Percentiles rank a stretch among this genome's conserved stretches.
Evolutionary conservation across 30 jellyfish, hydroid and myxozoan species (phyloP).

Genomic region (Aurelia sp.): DNA sequence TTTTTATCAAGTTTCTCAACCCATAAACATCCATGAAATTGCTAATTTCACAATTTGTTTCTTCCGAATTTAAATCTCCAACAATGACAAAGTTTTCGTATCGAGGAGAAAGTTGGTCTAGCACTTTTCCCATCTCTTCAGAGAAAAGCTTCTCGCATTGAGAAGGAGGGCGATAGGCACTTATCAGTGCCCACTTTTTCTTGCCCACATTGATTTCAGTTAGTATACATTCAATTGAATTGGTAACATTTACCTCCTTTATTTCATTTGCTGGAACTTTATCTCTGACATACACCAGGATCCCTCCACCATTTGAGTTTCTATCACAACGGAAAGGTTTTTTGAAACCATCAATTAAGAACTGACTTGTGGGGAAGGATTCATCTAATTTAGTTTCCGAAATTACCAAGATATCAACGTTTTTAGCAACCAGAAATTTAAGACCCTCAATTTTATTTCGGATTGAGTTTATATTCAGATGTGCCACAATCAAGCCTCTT

Average conservation of each 20-base stretch:
- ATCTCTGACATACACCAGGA: constrained; percentile 1
- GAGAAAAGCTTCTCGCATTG: neutral
- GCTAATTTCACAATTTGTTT: no score
- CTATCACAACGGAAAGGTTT: constrained; percentile 10
- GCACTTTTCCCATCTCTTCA: neutral
- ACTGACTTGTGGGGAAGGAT: constrained; percentile 11
- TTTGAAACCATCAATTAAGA: constrained; percentile 10
- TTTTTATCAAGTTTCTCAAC: no score
- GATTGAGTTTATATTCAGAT: constrained; percentile 18
- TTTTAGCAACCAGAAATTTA: neutral
- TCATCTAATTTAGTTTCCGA: constrained; percentile 10
- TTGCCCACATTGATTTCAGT: constrained; percentile 9
- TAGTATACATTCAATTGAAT: neutral
- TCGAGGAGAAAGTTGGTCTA: no score
- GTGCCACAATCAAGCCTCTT: constrained; percentile 5
- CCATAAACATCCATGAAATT: no score
- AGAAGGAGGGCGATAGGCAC: constrained; percentile 6
- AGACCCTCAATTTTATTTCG: constrained; percentile 9
- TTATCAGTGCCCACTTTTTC: constrained; percentile 12
- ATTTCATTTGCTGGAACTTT: constrained; percentile 9
- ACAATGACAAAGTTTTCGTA: no score
- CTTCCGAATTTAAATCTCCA: no score
- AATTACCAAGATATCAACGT: neutral
- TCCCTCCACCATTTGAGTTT: neutral
- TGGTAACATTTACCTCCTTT: neutral